Base-by-base conservation (phyloP, 2,888 invertebrate species). In the Parnassius smintheus region DNA sequence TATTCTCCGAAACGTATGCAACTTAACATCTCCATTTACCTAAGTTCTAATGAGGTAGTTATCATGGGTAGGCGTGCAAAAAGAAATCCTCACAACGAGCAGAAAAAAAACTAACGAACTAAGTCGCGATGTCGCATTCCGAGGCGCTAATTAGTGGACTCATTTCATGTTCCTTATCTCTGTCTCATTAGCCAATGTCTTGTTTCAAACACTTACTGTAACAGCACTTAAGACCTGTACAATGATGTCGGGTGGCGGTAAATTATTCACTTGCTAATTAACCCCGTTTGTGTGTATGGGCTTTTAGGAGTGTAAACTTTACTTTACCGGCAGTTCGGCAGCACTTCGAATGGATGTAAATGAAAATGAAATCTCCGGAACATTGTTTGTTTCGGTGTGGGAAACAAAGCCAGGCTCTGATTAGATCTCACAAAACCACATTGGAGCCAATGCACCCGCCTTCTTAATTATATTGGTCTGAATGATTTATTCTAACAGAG, bases 341-440 rank as follows among this genome's bases (percentile, higher is more conserved):
- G 48, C 18, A 13, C 52, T 35, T 71, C 75, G 74, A 76, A 80
- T 75, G 74, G 76, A 77, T 80, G 80, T 82, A 77, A 82, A 82
- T 81, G 78, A 78, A 77, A 82, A 82, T 81, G 78, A 78, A 83
- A 82, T 80, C 75, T 75, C 72, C 68, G 73, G 77, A 72, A 77
- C 72, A 75, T 73, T 80, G 78, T 82, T 81, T 82, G 79, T 77
- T 70, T 73, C 59, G 70, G 75, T 77, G 75, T 75, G 75, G 77
- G 75, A 78, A 83, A 86, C 82, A 83, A 86, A 81, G 77, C 76
- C 41, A 72, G 60, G 66, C 68, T 72, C 76, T 82, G 79, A 81
- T 83, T 81, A 80, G 80, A 76, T 59, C 59, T 56, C 45, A 53
- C 63, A 59, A 54, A 42, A 55, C 51, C 41, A 18, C n/a, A 35